A percentile compares a stretch with the other conserved stretches of the same genome.
phyloP scores from a whole-genome alignment of 2,888 invertebrate species.

The Hipparchia sbordonii region DNA sequence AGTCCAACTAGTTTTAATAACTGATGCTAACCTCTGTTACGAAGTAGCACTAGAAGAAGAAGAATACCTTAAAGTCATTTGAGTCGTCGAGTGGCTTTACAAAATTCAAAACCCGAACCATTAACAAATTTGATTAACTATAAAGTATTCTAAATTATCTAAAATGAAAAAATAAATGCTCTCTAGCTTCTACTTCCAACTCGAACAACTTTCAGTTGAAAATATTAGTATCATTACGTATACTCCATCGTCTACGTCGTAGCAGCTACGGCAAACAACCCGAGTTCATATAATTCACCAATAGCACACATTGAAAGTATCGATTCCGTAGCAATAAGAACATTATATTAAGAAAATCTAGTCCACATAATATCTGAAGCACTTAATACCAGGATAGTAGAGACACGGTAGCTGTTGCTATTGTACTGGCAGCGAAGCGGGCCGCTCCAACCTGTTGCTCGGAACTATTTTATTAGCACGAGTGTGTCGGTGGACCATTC shows the following conservation, averaged over 20 bases:
- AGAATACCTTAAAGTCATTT: background rate
- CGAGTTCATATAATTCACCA: background rate
- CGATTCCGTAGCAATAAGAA: conserved; percentile 19
- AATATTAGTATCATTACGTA: background rate
- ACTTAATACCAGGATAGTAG: conserved; percentile 54
- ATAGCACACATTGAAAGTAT: conserved; percentile 2
- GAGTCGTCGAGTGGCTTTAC: background rate
- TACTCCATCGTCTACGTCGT: conserved; percentile 9
- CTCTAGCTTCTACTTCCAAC: background rate
- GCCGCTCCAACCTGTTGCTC: conserved; percentile 73
- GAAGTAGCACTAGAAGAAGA: too few relatives aligned
- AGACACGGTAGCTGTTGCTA: conserved; percentile 59
- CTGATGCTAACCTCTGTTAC: too few relatives aligned
- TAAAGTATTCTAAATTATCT: too few relatives aligned
- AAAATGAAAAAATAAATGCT: too few relatives aligned
- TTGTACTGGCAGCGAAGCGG: conserved; percentile 64
- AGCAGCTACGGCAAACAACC: conserved; percentile 18
- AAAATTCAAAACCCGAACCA: too few relatives aligned
- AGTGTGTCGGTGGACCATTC: conserved; percentile 78
- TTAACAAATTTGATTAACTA: too few relatives aligned
- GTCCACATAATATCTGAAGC: conserved; percentile 37
- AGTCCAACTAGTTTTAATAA: too few relatives aligned
- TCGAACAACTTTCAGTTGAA: background rate
- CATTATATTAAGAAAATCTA: conserved; percentile 31
- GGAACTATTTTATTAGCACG: conserved; percentile 80